Conservation (phyloP, 2,797 vertebrate genomes). For the Hephaestus fuliginosus region DNA sequence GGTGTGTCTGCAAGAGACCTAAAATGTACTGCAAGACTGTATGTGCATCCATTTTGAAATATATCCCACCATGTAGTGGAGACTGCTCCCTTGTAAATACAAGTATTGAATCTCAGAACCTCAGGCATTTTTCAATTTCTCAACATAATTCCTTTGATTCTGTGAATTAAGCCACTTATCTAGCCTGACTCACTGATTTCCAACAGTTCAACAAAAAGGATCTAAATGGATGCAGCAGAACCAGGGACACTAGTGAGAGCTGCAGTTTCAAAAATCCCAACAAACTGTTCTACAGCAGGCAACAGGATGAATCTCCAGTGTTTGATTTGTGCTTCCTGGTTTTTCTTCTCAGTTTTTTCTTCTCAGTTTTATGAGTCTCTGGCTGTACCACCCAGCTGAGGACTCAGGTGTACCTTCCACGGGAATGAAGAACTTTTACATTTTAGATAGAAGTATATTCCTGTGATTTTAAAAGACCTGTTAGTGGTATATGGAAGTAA, state of each 20-base stretch:
- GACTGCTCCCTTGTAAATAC: not conserved
- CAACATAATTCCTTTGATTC: not conserved
- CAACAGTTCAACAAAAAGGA: too few species aligned
- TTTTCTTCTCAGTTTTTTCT: too few species aligned
- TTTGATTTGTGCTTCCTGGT: too few species aligned
- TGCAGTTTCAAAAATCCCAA: too few species aligned
- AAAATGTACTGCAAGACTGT: too few species aligned
- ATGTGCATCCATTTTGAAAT: not conserved
- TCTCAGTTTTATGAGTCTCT: too few species aligned
- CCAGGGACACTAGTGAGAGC: too few species aligned
- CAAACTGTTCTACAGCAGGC: too few species aligned
- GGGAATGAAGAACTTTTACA: too few species aligned
- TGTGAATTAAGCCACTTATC: not conserved
- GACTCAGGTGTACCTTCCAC: too few species aligned
- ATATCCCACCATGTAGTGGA: not conserved
- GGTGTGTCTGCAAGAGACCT: not conserved
- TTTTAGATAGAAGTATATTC: not conserved
- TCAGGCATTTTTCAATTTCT: not conserved
- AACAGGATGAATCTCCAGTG: too few species aligned
- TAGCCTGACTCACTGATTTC: not conserved
- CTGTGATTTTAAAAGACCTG: not conserved
- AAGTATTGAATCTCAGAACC: not conserved
- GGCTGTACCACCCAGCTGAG: not conserved
- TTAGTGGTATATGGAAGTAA: not conserved
- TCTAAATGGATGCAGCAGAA: too few species aligned